phyloP scores from a whole-genome alignment of 2,113 vertebrate species.

The Cyprinodon tularosa region DNA sequence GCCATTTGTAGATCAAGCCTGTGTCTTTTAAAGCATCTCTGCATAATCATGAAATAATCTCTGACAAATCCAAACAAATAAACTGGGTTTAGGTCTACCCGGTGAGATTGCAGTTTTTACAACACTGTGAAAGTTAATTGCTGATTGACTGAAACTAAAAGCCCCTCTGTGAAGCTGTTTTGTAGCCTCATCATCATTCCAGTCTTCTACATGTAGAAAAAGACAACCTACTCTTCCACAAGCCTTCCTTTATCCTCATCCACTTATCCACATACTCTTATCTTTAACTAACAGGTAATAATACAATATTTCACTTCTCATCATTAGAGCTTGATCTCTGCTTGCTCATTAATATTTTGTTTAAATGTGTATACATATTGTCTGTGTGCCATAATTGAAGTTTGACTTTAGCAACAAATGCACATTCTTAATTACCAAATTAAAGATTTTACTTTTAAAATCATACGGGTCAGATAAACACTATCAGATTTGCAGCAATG shows the following conservation, averaged over 20 bases:
- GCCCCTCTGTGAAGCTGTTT: conserved; percentile 44
- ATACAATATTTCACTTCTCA: too few relatives aligned
- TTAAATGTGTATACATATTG: not conserved
- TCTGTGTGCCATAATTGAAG: too few relatives aligned
- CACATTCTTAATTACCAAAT: too few relatives aligned
- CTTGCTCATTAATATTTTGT: not conserved
- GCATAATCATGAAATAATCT: not conserved
- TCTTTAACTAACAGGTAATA: too few relatives aligned
- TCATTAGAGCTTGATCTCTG: not conserved
- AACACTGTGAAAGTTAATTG: conserved; percentile 37
- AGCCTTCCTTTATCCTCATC: conserved; percentile 5
- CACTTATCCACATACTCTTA: not conserved
- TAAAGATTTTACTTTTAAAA: too few relatives aligned
- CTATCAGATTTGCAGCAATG: too few relatives aligned
- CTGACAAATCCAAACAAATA: not conserved
- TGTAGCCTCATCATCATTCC: conserved; percentile 31
- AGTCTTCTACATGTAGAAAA: not conserved
- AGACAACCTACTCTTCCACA: not conserved
- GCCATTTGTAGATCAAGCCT: conserved; percentile 1
- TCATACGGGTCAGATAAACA: too few relatives aligned
- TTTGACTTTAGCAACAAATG: too few relatives aligned
- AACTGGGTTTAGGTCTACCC: conserved; percentile 19
- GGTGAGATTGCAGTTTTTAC: conserved; percentile 3
- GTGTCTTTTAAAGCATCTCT: not conserved
- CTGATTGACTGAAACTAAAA: conserved; percentile 31